These are phyloP conservation scores for Epirrita christyi DNA, from an alignment of 2,888 invertebrate genomes.

Conservation along the genomic window DNA sequence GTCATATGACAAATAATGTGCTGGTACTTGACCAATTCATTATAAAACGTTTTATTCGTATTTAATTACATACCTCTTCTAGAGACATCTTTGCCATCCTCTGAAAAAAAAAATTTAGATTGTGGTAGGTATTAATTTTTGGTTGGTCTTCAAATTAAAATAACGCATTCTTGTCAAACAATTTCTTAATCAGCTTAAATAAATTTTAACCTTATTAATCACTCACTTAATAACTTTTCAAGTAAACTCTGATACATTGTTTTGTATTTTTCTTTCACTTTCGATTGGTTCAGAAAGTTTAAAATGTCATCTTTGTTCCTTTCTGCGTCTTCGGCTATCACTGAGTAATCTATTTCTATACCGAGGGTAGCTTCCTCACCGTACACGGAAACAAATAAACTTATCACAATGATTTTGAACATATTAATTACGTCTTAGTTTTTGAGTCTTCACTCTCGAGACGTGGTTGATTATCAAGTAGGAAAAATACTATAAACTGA, in stretches of 20 bases:
- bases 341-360: constrained; percentile 64
- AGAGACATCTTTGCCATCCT: constrained; percentile 19
- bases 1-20: no score
- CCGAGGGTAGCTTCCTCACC: constrained; percentile 43
- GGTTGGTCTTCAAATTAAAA: no score
- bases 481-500: background rate
- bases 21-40: no score
- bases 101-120: constrained; percentile 21
- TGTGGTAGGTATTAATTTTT: no score
- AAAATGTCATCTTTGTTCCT: constrained; percentile 64
- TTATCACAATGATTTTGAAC: constrained; percentile 16
- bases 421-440: constrained; percentile 7
- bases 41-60: no score
- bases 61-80: constrained; percentile 32
- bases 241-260: constrained; percentile 60
- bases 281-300: constrained; percentile 60
- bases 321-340: constrained; percentile 66
- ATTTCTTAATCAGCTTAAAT: no score
- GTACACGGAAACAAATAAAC: constrained; percentile 19
- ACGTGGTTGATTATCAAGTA: background rate
- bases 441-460: background rate
- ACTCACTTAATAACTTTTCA: constrained; percentile 58
- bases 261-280: constrained; percentile 61
- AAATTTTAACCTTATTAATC: background rate
- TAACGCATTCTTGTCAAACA: no score